Evolutionary conservation across 2,797 vertebrate genomes (phyloP).

Genomic region (Pangasius mekongensis): DNA sequence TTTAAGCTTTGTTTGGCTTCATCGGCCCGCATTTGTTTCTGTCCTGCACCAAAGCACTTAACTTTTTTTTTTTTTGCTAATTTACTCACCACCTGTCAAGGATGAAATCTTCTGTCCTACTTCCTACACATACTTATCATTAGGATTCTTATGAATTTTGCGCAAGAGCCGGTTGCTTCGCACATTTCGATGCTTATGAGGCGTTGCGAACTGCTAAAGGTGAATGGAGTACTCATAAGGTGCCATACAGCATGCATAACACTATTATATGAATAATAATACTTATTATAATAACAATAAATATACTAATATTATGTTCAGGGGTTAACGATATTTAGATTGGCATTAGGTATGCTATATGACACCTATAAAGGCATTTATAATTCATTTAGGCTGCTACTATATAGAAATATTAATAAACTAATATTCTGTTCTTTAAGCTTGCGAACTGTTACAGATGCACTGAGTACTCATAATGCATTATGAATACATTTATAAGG

Average conservation of each 20-base stretch:
- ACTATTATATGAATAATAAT: neutral
- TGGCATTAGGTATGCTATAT: neutral
- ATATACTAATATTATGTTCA: neutral
- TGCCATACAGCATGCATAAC: neutral
- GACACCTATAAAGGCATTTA: neutral
- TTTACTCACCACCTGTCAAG: neutral
- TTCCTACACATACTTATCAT: neutral
- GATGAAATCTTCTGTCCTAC: neutral
- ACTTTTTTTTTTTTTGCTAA: neutral
- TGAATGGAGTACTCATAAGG: neutral
- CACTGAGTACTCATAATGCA: neutral
- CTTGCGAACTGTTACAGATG: neutral
- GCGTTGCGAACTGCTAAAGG: neutral
- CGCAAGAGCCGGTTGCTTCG: neutral
- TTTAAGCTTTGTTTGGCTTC: neutral
- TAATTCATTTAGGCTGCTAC: neutral
- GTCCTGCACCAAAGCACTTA: neutral
- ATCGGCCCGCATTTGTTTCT: neutral
- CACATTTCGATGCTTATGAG: neutral
- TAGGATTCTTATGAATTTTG: neutral
- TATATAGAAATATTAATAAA: neutral
- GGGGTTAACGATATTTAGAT: neutral
- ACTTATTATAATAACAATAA: neutral
- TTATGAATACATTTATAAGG: neutral
- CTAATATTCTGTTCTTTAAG: neutral